Evolutionary conservation across 2,797 vertebrate genomes (phyloP).

Genomic region (Danio aesculapii): DNA sequence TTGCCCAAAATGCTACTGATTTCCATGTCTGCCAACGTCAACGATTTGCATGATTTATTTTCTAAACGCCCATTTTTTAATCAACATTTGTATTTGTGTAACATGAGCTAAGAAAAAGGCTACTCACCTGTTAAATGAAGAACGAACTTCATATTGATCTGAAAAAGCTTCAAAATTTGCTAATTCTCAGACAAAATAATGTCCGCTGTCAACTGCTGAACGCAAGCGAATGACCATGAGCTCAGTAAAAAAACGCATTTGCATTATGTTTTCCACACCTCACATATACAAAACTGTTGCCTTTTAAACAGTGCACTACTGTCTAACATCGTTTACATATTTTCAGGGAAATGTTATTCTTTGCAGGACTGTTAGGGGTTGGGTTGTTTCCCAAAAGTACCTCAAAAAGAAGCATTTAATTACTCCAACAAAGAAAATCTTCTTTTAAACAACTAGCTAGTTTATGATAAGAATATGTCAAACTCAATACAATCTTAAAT

Average conservation of each 20-base stretch:
- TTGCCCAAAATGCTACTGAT: background rate
- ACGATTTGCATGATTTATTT: background rate
- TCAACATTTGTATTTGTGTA: background rate
- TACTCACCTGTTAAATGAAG: constrained; percentile 22
- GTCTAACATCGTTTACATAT: background rate
- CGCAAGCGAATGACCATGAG: background rate
- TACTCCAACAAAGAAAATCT: background rate
- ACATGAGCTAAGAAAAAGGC: background rate
- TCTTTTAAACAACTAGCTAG: background rate
- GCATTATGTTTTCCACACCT: background rate
- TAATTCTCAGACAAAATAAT: background rate
- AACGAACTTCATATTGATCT: background rate
- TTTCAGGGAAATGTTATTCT: background rate
- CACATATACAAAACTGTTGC: background rate
- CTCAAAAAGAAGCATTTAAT: background rate
- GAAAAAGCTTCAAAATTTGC: background rate
- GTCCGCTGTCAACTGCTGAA: background rate
- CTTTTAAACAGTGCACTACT: background rate
- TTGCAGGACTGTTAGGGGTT: background rate
- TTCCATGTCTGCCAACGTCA: background rate
- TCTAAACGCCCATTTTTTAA: background rate
- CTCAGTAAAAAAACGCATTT: background rate
- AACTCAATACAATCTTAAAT: too few relatives aligned
- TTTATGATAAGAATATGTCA: too few relatives aligned
- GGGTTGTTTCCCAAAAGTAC: background rate